Percentiles rank a stretch among this genome's conserved stretches.
phyloP scores from a whole-genome alignment of 2,888 invertebrate genomes.

The Sabatieria punctata region DNA sequence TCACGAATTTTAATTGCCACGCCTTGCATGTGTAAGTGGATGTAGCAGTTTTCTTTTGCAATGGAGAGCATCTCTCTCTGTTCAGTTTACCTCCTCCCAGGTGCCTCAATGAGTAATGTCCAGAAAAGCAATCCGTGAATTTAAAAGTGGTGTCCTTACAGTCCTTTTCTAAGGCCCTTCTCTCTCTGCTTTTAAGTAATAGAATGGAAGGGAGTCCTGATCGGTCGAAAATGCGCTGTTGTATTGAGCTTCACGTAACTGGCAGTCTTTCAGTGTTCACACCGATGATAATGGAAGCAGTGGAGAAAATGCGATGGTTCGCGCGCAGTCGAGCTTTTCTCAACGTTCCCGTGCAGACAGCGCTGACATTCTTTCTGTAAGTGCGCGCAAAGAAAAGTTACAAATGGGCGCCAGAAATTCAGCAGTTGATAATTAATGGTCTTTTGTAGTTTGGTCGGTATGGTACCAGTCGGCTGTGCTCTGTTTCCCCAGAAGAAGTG shows the following conservation, averaged over 20 bases:
- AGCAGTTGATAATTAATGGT: not conserved
- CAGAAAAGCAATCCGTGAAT: too few relatives aligned
- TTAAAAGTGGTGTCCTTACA: too few relatives aligned
- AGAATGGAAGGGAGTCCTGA: too few relatives aligned
- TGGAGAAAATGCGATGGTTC: conserved; percentile 58
- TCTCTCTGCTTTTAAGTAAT: too few relatives aligned
- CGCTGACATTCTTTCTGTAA: conserved; percentile 64
- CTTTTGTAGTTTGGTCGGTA: not conserved
- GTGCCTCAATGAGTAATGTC: too few relatives aligned
- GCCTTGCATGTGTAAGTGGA: conserved; percentile 56
- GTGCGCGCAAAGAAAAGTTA: conserved; percentile 40
- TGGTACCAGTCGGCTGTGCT: conserved; percentile 9
- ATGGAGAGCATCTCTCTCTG: too few relatives aligned
- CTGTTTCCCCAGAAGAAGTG: conserved; percentile 8
- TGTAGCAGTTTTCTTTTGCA: not conserved
- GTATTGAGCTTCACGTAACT: not conserved
- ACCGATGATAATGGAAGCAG: conserved; percentile 62
- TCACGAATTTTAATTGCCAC: conserved; percentile 68
- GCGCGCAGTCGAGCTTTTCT: conserved; percentile 51
- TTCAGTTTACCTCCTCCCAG: too few relatives aligned
- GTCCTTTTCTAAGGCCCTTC: too few relatives aligned
- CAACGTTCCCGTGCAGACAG: conserved; percentile 57
- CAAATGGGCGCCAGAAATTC: too few relatives aligned
- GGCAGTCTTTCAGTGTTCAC: conserved; percentile 43
- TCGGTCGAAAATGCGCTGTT: too few relatives aligned